Conservation (phyloP, 1,140 invertebrate genomes). For the Aphelenchoides fujianensis region DNA sequence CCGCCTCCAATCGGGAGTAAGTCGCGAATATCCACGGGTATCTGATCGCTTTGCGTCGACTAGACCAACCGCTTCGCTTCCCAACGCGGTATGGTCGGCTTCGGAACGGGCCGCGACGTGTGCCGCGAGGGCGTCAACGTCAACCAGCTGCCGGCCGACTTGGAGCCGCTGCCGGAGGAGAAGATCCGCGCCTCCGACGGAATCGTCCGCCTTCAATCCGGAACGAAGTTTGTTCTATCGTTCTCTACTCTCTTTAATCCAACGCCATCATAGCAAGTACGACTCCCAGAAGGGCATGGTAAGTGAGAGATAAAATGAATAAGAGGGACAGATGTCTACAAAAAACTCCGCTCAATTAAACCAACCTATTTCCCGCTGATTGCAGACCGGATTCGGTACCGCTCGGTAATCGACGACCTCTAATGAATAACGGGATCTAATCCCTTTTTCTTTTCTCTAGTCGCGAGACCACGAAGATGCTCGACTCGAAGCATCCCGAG, state of each 20-base stretch:
- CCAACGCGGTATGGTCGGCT: slow-evolving; percentile 54
- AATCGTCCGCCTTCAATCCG: slow-evolving; percentile 61
- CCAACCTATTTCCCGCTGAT: too few relatives aligned
- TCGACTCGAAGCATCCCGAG: slow-evolving; percentile 40
- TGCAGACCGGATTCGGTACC: slow-evolving; percentile 50
- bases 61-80: slow-evolving; percentile 51
- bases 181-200: slow-evolving; percentile 61
- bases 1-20: slow-evolving; percentile 62
- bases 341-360: too few relatives aligned
- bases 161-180: slow-evolving; percentile 61
- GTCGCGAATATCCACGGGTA: too few relatives aligned
- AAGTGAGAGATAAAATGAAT: too few relatives aligned
- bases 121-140: slow-evolving; percentile 45
- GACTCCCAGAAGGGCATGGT: slow-evolving; percentile 55
- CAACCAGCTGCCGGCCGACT: slow-evolving; percentile 54
- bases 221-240: too few relatives aligned
- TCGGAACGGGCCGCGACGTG: slow-evolving; percentile 61
- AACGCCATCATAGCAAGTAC: too few relatives aligned
- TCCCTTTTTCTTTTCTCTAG: too few relatives aligned
- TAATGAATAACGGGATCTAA: too few relatives aligned
- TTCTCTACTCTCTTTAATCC: too few relatives aligned
- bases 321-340: too few relatives aligned
- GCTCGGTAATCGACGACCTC: too few relatives aligned
- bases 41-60: too few relatives aligned
- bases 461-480: slow-evolving; percentile 47